Evolutionary conservation across 2,888 invertebrate genomes (phyloP).

Genomic region (Cantharis flavilabris): DNA sequence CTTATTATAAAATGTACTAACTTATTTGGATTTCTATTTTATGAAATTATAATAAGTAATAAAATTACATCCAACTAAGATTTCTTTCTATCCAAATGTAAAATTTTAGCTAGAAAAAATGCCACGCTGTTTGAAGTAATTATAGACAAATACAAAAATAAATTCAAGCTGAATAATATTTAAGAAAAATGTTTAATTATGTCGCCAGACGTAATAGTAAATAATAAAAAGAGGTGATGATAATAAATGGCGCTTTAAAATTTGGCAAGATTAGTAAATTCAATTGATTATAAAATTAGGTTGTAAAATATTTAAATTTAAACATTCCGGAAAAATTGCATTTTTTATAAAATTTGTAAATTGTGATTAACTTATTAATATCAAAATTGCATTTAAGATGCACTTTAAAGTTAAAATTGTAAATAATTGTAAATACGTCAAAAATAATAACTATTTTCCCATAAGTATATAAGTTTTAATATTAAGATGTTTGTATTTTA

Average conservation of each 20-base stretch:
- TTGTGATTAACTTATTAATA: background rate
- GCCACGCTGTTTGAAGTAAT: background rate
- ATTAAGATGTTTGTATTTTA: background rate
- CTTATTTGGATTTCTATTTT: background rate
- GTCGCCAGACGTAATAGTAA: background rate
- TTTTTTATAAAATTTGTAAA: background rate
- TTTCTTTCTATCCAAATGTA: background rate
- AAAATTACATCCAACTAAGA: background rate
- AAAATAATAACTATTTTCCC: background rate
- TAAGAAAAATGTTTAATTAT: background rate
- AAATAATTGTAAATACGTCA: background rate
- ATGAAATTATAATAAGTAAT: background rate
- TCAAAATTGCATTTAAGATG: background rate
- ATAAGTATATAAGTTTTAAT: background rate
- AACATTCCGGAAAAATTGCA: background rate
- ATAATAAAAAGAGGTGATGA: background rate
- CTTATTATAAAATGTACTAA: background rate
- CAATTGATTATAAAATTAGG: background rate
- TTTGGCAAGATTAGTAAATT: background rate
- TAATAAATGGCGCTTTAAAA: background rate
- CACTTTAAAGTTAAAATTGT: background rate
- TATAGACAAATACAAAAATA: background rate
- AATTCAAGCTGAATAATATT: background rate
- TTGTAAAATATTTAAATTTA: background rate
- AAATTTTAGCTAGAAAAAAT: background rate